A percentile compares a stretch with the other conserved stretches of the same genome.
These are phyloP conservation scores for Gambelia wislizenii DNA, from an alignment of 2,797 vertebrate genomes.

Conservation along the genomic window DNA sequence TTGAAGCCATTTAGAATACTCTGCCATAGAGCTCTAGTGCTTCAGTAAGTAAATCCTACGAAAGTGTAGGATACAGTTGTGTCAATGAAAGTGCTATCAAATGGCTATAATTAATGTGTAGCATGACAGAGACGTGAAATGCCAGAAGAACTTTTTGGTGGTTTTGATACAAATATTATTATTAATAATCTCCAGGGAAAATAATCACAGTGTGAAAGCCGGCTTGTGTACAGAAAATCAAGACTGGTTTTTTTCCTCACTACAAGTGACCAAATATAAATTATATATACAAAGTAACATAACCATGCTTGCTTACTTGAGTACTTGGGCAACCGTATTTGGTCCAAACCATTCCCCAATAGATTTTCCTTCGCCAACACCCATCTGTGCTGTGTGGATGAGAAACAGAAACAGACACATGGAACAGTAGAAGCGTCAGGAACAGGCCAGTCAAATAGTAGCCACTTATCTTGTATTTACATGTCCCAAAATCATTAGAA, in stretches of 20 bases:
- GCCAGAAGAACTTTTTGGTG: background rate
- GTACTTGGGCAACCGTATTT: constrained; percentile 91
- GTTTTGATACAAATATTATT: background rate
- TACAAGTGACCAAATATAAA: background rate
- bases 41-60: no score
- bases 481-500: background rate
- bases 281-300: background rate
- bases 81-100: no score
- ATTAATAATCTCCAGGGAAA: background rate
- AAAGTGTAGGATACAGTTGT: no score
- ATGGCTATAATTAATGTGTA: no score
- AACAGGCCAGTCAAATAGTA: background rate
- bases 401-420: constrained; percentile 53
- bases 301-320: constrained; percentile 82
- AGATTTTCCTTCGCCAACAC: constrained; percentile 90
- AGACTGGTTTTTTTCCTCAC: background rate
- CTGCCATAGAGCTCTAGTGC: no score
- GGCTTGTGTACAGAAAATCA: background rate
- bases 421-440: background rate
- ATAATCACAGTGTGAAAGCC: background rate
- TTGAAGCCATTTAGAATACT: no score
- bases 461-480: background rate
- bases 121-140: background rate
- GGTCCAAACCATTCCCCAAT: constrained; percentile 93
- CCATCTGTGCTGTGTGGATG: constrained; percentile 88